These are phyloP conservation scores for Calliopsis andreniformis DNA, from an alignment of 1,140 invertebrate genomes.

Conservation along the genomic window DNA sequence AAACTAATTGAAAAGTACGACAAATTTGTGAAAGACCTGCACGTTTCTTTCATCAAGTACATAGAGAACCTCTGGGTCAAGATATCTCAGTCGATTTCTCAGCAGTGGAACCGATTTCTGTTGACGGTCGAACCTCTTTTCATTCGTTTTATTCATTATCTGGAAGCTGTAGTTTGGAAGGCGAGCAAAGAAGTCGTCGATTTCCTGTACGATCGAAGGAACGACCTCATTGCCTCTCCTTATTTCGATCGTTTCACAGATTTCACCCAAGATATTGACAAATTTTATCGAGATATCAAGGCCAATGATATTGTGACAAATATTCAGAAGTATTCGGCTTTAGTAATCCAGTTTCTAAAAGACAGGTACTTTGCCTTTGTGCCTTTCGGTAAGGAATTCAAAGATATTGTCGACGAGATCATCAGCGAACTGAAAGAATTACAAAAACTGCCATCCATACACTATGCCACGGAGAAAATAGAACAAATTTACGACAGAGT, in stretches of 20 bases:
- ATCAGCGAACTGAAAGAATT: slow-evolving; percentile 86
- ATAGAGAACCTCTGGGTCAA: slow-evolving; percentile 88
- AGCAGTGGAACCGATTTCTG: slow-evolving; percentile 87
- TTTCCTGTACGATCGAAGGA: slow-evolving; percentile 89
- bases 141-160: slow-evolving; percentile 87
- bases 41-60: slow-evolving; percentile 88
- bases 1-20: slow-evolving; percentile 88
- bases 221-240: slow-evolving; percentile 89
- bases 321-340: slow-evolving; percentile 87
- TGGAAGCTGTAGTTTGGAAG: slow-evolving; percentile 88
- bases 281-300: slow-evolving; percentile 88
- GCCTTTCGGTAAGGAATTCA: slow-evolving; percentile 89
- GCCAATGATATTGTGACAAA: slow-evolving; percentile 88
- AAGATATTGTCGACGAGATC: slow-evolving; percentile 87
- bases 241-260: slow-evolving; percentile 90
- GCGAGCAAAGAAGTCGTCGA: slow-evolving; percentile 88
- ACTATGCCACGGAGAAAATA: slow-evolving; percentile 82
- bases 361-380: slow-evolving; percentile 88
- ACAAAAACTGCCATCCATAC: slow-evolving; percentile 86
- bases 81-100: slow-evolving; percentile 82
- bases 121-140: slow-evolving; percentile 89
- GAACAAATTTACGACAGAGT: slow-evolving; percentile 70
- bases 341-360: slow-evolving; percentile 86
- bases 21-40: slow-evolving; percentile 88
- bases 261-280: slow-evolving; percentile 90